Percentiles rank a stretch among this genome's conserved stretches.
These are phyloP conservation scores for Asobara japonica DNA, from an alignment of 1,140 invertebrate genomes.

Conservation along the genomic window DNA sequence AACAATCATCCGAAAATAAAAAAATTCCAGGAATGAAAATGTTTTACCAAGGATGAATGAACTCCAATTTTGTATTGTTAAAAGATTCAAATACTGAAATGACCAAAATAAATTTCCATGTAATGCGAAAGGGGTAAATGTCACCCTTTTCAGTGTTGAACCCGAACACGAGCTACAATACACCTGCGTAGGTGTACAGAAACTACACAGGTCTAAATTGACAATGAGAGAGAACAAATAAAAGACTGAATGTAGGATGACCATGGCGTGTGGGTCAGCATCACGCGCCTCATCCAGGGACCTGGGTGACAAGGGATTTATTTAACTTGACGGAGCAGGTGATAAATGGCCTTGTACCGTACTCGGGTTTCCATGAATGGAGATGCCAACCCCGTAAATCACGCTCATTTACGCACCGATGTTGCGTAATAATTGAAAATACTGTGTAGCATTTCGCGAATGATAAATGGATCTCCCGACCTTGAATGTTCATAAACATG, in stretches of 20 bases:
- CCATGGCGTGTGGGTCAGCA: background rate
- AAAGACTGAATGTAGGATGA: background rate
- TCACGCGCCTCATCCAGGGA: background rate
- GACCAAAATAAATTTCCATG: no score
- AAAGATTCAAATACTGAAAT: no score
- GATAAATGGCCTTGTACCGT: background rate
- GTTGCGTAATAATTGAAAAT: background rate
- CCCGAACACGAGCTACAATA: background rate
- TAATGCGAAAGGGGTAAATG: no score
- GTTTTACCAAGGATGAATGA: no score
- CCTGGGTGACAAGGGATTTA: background rate
- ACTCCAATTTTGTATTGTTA: no score
- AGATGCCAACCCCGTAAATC: background rate
- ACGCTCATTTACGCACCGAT: background rate
- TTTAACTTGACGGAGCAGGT: background rate
- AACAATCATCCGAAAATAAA: no score
- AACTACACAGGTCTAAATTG: background rate
- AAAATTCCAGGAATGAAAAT: no score
- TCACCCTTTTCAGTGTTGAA: no score
- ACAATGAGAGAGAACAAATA: background rate
- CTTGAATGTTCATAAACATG: no score
- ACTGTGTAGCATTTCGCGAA: no score
- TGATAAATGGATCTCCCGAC: no score
- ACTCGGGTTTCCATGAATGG: background rate
- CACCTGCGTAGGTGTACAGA: background rate